Conservation (phyloP, 64 coral and sea anemone species). For the Porites lutea region DNA sequence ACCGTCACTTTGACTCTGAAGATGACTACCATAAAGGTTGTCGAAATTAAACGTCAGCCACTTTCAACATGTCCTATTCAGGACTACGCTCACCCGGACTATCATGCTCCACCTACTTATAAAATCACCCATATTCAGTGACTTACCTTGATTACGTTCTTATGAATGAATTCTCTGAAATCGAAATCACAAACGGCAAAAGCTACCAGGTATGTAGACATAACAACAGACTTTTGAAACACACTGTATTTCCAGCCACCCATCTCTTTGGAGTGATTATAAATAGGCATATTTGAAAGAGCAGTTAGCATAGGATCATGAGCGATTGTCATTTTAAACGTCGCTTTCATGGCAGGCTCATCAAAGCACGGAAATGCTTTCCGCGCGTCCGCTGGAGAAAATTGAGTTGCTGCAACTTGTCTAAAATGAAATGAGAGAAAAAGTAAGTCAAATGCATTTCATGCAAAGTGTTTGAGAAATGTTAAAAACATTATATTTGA, state of each 20-base stretch:
- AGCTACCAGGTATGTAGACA: constrained; percentile 61
- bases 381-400: constrained; percentile 38
- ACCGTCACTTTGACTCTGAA: no score
- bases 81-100: no score
- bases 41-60: no score
- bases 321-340: constrained; percentile 41
- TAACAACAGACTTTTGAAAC: constrained; percentile 51
- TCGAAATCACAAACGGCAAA: constrained; percentile 59
- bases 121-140: not conserved
- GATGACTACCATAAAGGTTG: no score
- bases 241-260: constrained; percentile 34
- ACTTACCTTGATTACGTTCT: not conserved
- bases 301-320: constrained; percentile 29
- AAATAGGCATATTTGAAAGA: constrained; percentile 57
- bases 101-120: no score
- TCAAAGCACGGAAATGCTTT: constrained; percentile 69
- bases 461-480: no score
- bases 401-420: constrained; percentile 36
- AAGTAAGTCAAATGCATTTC: no score
- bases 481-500: no score
- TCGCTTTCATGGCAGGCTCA: constrained; percentile 60
- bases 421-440: not conserved
- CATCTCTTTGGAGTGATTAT: not conserved
- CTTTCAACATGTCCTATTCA: no score
- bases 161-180: constrained; percentile 3